These are phyloP conservation scores for Drosophila rhopaloa DNA, from an alignment of 1,140 invertebrate genomes.

Conservation along the genomic window DNA sequence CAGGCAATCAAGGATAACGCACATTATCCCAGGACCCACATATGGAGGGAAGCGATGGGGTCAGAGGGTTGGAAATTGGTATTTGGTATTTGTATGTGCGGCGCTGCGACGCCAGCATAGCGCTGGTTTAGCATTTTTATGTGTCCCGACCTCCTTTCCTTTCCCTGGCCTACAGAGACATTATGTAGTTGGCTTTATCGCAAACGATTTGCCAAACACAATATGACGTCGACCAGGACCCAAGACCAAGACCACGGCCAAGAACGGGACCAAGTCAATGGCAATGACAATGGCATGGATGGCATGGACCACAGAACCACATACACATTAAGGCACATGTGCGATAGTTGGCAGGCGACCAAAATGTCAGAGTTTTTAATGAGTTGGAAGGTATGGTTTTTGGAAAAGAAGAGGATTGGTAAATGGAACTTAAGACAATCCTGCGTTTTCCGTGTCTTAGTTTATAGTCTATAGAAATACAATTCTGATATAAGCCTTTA, in stretches of 20 bases:
- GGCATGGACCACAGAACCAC: constrained; percentile 51
- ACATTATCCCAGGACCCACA: constrained; percentile 60
- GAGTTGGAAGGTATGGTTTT: no score
- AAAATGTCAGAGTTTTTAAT: constrained; percentile 15
- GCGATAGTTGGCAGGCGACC: constrained; percentile 55
- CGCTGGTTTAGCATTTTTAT: constrained; percentile 79
- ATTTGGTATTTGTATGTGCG: constrained; percentile 37
- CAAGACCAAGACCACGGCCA: constrained; percentile 1
- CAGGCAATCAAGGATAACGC: constrained; percentile 81
- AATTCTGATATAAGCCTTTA: no score
- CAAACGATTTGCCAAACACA: constrained; percentile 80
- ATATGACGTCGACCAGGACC: constrained; percentile 66
- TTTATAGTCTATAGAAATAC: no score
- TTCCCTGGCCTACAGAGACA: constrained; percentile 67
- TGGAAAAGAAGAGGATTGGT: no score
- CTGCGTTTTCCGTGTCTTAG: no score
- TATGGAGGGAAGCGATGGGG: constrained; percentile 17
- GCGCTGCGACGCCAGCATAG: constrained; percentile 65
- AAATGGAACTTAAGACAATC: no score
- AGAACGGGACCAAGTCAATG: constrained; percentile 31
- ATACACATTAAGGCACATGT: constrained; percentile 7
- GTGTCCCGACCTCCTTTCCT: constrained; percentile 22
- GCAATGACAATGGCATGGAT: constrained; percentile 60
- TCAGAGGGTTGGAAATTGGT: constrained; percentile 35
- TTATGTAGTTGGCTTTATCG: constrained; percentile 82